phyloP scores from a whole-genome alignment of 2,797 vertebrate genomes.

The Sarcoramphus papa region DNA sequence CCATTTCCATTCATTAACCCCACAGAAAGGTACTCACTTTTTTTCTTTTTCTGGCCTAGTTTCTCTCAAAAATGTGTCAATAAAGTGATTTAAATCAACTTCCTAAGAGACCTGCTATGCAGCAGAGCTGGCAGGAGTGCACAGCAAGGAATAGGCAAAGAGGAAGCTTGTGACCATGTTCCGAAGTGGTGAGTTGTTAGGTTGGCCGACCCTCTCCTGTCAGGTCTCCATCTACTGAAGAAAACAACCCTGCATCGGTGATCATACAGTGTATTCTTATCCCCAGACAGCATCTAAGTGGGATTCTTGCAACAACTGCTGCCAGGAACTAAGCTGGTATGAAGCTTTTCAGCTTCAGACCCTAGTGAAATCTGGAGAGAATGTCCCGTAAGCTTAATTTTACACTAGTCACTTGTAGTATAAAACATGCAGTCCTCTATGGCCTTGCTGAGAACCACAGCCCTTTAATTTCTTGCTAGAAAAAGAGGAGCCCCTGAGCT shows the following conservation, averaged over 20 bases:
- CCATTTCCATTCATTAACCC: background rate
- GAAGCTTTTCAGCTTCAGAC: background rate
- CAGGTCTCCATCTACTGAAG: background rate
- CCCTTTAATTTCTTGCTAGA: background rate
- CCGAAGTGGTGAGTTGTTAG: background rate
- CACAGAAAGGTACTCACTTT: background rate
- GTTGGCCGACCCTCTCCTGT: background rate
- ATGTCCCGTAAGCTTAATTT: background rate
- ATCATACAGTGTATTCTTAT: background rate
- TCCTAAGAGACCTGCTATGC: background rate
- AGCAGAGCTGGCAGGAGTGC: background rate
- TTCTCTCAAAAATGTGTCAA: background rate
- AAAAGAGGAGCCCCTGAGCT: background rate
- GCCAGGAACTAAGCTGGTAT: background rate
- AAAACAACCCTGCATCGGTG: background rate
- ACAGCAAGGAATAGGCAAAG: background rate
- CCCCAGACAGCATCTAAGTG: background rate
- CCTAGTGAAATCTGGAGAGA: background rate
- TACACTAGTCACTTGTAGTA: background rate
- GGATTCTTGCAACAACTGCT: background rate
- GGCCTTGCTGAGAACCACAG: background rate
- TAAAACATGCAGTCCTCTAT: background rate
- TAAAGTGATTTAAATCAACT: background rate
- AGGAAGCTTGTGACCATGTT: background rate
- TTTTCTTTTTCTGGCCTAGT: background rate